Conservation (phyloP, 2,888 invertebrate genomes). For the Artemia sinica region DNA sequence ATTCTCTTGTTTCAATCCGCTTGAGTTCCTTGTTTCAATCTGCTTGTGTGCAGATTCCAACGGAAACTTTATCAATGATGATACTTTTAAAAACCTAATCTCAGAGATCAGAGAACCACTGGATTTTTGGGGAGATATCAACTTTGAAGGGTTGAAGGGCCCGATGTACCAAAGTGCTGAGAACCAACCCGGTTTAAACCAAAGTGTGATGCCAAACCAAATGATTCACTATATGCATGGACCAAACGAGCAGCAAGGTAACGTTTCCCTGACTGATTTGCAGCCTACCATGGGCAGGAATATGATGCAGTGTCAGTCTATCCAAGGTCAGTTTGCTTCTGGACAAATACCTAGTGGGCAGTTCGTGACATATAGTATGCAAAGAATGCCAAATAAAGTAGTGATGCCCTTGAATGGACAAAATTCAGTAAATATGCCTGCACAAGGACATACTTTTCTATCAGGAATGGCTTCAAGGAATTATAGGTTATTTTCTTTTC, state of each 20-base stretch:
- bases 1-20: no score
- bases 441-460: not conserved
- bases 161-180: not conserved
- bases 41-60: no score
- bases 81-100: no score
- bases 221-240: not conserved
- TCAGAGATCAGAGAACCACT: no score
- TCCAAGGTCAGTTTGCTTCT: not conserved
- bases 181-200: not conserved
- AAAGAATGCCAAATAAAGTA: not conserved
- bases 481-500: not conserved
- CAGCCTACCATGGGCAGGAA: not conserved
- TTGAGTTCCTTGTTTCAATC: no score
- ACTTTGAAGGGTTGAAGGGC: no score
- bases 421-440: not conserved
- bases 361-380: not conserved
- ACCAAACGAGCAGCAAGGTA: not conserved
- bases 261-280: not conserved
- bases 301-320: constrained; percentile 11
- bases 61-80: no score
- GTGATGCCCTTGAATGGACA: no score
- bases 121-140: no score
- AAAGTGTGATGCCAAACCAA: not conserved
- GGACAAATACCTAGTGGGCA: not conserved
- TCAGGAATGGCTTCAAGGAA: not conserved